Percentiles rank a stretch among this genome's conserved stretches.
These are phyloP conservation scores for Tolypeutes matacus DNA, from an alignment of 2,797 vertebrate genomes.

Conservation along the genomic window DNA sequence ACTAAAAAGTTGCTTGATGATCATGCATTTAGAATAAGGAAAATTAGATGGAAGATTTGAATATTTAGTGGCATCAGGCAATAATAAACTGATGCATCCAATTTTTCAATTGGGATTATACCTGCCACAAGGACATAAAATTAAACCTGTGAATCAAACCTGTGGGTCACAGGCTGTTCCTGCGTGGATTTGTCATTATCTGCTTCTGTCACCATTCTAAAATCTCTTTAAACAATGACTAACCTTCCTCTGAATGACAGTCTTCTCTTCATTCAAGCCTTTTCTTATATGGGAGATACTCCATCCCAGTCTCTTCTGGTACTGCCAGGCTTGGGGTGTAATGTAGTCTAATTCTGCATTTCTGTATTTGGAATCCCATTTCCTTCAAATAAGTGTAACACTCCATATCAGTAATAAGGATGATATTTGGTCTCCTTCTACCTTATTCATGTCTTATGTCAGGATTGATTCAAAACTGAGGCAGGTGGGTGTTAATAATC, in stretches of 20 bases:
- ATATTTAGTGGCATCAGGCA: not conserved
- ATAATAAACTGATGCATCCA: not conserved
- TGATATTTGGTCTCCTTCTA: not conserved
- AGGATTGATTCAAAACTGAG: not conserved
- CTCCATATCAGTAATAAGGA: not conserved
- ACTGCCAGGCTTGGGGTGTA: not conserved
- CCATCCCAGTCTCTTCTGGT: not conserved
- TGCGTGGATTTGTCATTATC: not conserved
- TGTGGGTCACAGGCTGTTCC: not conserved
- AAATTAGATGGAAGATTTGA: not conserved
- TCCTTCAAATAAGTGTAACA: not conserved
- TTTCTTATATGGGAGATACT: not conserved
- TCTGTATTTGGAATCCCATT: not conserved
- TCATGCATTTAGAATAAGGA: not conserved
- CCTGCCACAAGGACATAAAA: not conserved
- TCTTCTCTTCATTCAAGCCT: not conserved
- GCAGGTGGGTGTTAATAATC: not conserved
- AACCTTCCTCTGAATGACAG: not conserved
- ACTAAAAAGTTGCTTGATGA: not conserved
- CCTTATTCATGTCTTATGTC: not conserved
- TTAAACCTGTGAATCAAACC: not conserved
- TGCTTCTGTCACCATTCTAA: not conserved
- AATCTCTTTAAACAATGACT: not conserved
- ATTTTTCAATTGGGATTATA: not conserved
- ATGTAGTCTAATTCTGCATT: not conserved